phyloP scores from a whole-genome alignment of 1,140 invertebrate species.

The Drosophila equinoxialis region DNA sequence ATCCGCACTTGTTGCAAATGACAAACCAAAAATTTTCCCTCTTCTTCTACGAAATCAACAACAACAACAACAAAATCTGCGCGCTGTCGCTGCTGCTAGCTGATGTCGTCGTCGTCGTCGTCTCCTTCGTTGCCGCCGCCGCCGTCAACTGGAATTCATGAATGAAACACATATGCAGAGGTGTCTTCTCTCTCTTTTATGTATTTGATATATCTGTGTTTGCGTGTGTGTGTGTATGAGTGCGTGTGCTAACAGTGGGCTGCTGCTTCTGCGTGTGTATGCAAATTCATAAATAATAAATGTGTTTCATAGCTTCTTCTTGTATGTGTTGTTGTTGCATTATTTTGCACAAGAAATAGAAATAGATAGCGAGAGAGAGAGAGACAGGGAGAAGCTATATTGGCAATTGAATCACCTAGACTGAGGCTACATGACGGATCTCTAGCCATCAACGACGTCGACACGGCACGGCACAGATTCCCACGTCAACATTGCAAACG shows the following conservation, averaged over 20 bases:
- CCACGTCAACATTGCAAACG: constrained; percentile 22
- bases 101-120: constrained; percentile 16
- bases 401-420: constrained; percentile 70
- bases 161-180: constrained; percentile 75
- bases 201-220: constrained; percentile 5
- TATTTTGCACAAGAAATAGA: constrained; percentile 28
- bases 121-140: constrained; percentile 27
- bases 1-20: constrained; percentile 76
- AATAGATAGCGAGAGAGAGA: background rate
- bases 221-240: constrained; percentile 12
- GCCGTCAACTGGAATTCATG: constrained; percentile 75
- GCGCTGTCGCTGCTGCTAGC: constrained; percentile 11
- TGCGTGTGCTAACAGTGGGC: constrained; percentile 47
- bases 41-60: constrained; percentile 29
- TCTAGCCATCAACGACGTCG: background rate
- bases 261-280: constrained; percentile 62
- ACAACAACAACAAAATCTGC: constrained; percentile 16
- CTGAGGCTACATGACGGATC: constrained; percentile 38
- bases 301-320: constrained; percentile 22
- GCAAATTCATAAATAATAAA: constrained; percentile 71
- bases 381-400: constrained; percentile 15
- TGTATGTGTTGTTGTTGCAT: constrained; percentile 41
- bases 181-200: constrained; percentile 18
- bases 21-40: constrained; percentile 70
- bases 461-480: constrained; percentile 30